Base-by-base conservation (phyloP, 1,140 invertebrate species). In the Ostrea denselamellosa region DNA sequence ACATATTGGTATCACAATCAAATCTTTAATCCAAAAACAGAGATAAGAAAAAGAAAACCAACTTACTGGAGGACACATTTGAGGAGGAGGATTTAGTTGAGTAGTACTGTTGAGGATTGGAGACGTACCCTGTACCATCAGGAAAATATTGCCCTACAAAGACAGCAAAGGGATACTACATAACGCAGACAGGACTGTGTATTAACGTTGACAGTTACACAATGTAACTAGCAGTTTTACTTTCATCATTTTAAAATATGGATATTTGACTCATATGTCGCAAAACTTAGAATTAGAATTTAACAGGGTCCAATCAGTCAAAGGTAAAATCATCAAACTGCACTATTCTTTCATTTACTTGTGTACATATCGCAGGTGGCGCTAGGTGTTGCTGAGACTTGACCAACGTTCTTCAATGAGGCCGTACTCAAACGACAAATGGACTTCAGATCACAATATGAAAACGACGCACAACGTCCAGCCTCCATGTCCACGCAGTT, bases 341-440 rank as follows among this genome's bases (percentile, higher is more conserved):
- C 34, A 28, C 62, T 19, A 17, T 85, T 14, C 25, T 77, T 52
- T 68, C 44, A 92, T 90, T 91, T 90, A 93, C 93, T 90, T 12
- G 87, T 88, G 81, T 93, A 93, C 0, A 92, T 56, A 87, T 91
- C 90, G 88, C 93, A 93, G 77, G 85, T 93, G 2, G 91, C 88
- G 77, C 86, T 92, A 17, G 87, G 12, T 68, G 92, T 84, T 3
- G 90, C 65, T 14, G 90, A 92, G 8, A 91, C 90, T 82, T 92
- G 91, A 2, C 92, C 91, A 51, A 90, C 85, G 85, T 90, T 89
- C 14, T 85, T 86, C 77, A 92, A 85, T 17, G 89, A 85, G 8
- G 85, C 87, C 3, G 90, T 89, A 12, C 85, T 91, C 9, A 93
- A 90, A 4, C 92, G 85, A 81, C 93, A 93, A 25, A 92, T 90